Evolutionary conservation across 2,888 invertebrate genomes (phyloP).

Genomic region (Anticlea derivata): DNA sequence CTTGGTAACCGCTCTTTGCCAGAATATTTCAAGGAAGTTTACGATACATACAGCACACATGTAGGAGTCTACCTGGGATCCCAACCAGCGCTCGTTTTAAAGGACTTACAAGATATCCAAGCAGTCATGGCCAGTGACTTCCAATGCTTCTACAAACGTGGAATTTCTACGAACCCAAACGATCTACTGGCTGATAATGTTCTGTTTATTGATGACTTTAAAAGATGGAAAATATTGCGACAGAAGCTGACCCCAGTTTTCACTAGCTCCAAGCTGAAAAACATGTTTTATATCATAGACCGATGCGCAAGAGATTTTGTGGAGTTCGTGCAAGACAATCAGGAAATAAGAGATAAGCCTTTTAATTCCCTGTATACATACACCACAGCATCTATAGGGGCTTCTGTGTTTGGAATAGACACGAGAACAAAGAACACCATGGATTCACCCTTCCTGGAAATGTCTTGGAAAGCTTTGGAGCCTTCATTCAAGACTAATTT

Average conservation of each 20-base stretch:
- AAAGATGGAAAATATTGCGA: slow-evolving; percentile 63
- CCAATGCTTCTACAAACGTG: slow-evolving; percentile 58
- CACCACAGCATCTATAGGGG: slow-evolving; percentile 60
- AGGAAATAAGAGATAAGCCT: slow-evolving; percentile 43
- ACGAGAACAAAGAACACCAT: slow-evolving; percentile 55
- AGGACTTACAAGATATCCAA: slow-evolving; percentile 58
- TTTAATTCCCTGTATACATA: slow-evolving; percentile 57
- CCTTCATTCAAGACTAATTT: slow-evolving; percentile 43
- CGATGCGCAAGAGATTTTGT: slow-evolving; percentile 60
- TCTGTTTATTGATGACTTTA: slow-evolving; percentile 56
- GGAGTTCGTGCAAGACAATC: slow-evolving; percentile 44
- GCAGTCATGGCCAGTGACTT: slow-evolving; percentile 57
- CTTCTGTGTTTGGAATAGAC: slow-evolving; percentile 72
- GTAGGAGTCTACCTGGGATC: slow-evolving; percentile 53
- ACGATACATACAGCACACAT: slow-evolving; percentile 47
- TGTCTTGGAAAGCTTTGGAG: slow-evolving; percentile 50
- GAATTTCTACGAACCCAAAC: slow-evolving; percentile 48
- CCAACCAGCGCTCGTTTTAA: slow-evolving; percentile 52
- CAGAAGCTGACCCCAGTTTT: slow-evolving; percentile 68
- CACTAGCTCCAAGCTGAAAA: slow-evolving; percentile 61
- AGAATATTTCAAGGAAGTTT: slow-evolving; percentile 55
- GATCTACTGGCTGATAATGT: slow-evolving; percentile 61
- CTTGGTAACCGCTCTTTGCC: slow-evolving; percentile 51
- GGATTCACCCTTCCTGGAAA: slow-evolving; percentile 62
- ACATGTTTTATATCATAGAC: slow-evolving; percentile 66